These are phyloP conservation scores for Leucophenga montana DNA, from an alignment of 2,888 invertebrate genomes.

Conservation along the genomic window DNA sequence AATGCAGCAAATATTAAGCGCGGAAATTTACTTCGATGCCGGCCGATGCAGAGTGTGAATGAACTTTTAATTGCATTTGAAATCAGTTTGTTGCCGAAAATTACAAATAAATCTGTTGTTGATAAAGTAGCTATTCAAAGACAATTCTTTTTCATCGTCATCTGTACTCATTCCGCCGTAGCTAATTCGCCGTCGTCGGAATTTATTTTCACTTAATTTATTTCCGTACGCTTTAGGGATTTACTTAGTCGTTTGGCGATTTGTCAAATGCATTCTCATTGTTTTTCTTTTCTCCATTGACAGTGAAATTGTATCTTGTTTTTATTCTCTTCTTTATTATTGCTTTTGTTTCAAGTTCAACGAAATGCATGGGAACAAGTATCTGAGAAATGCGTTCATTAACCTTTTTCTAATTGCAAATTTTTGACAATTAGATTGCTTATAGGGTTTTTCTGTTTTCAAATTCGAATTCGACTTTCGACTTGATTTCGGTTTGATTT, in stretches of 20 bases:
- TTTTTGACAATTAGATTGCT: background rate
- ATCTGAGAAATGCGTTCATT: constrained; percentile 32
- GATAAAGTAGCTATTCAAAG: constrained; percentile 54
- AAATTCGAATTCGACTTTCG: too few species aligned
- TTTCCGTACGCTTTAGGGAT: constrained; percentile 9
- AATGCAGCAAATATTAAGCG: constrained; percentile 28
- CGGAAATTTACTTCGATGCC: constrained; percentile 18
- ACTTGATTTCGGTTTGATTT: too few species aligned
- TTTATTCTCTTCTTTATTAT: background rate
- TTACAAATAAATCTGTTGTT: constrained; percentile 32
- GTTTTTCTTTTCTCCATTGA: background rate
- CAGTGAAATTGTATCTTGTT: too few species aligned
- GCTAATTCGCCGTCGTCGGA: constrained; percentile 38
- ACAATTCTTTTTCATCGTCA: constrained; percentile 34
- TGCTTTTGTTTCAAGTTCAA: constrained; percentile 9
- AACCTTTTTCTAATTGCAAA: constrained; percentile 34
- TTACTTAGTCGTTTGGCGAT: constrained; percentile 15
- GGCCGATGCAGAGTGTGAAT: constrained; percentile 59
- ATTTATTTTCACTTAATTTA: constrained; percentile 10
- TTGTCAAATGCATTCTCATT: constrained; percentile 15
- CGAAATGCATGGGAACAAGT: background rate
- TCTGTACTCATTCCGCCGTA: constrained; percentile 29
- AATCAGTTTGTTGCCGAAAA: constrained; percentile 33
- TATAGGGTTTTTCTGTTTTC: too few species aligned
- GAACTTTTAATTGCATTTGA: constrained; percentile 52